Conservation (phyloP, 2,113 vertebrate genomes). For the Nannospalax galili region DNA sequence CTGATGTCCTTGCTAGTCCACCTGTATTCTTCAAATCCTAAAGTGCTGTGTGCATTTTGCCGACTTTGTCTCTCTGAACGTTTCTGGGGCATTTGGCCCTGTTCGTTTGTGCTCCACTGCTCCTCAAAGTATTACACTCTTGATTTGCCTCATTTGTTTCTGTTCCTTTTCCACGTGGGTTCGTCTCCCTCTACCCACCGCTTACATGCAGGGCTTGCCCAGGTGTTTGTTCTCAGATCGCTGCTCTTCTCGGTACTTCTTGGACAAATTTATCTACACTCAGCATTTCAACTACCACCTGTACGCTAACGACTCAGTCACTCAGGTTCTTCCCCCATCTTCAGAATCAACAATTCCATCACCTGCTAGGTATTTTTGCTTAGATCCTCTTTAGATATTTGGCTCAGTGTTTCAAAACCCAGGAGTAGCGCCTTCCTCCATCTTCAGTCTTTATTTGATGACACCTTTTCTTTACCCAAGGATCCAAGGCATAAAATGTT, state of each 20-base stretch:
- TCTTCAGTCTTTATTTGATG: not conserved
- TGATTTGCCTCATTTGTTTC: not conserved
- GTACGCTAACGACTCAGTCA: not conserved
- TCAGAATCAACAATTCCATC: not conserved
- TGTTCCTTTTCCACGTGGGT: not conserved
- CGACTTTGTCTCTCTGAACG: not conserved
- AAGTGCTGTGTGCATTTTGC: not conserved
- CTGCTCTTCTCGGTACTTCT: not conserved
- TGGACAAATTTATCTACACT: not conserved
- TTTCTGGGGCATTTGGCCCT: not conserved
- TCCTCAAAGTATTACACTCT: accelerated
- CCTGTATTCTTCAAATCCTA: not conserved
- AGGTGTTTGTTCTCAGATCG: not conserved
- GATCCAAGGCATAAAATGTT: not conserved
- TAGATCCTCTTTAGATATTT: not conserved
- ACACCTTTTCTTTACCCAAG: not conserved
- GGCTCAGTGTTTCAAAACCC: not conserved
- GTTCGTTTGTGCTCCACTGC: not conserved
- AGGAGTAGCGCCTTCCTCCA: not conserved
- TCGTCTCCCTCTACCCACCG: not conserved
- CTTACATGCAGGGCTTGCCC: not conserved
- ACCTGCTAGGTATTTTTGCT: not conserved
- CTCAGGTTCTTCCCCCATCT: not conserved
- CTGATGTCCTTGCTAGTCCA: not conserved
- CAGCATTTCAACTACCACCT: constrained; percentile 15